Evolutionary conservation across 1,140 invertebrate species (phyloP).

Genomic region (Campoletis sonorensis): DNA sequence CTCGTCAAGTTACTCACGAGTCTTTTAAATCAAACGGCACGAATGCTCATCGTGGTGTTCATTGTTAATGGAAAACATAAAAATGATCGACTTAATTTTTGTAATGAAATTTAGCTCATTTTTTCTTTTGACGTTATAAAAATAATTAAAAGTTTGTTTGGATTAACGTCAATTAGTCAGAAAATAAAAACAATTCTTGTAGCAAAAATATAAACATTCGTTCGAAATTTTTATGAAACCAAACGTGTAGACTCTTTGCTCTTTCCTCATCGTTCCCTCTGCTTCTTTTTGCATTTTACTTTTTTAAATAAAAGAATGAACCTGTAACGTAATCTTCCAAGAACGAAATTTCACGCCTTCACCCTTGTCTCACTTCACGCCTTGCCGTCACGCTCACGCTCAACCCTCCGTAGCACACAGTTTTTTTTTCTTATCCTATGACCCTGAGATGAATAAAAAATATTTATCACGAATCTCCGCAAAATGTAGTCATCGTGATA

Average conservation of each 20-base stretch:
- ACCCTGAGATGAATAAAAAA: constrained; percentile 10
- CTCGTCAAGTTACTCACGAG: neutral
- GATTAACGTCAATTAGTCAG: no score
- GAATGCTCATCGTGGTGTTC: neutral
- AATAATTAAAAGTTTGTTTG: no score
- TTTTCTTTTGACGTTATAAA: no score
- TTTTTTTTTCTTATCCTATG: neutral
- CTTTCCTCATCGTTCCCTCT: neutral
- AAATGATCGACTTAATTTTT: no score
- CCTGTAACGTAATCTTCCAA: constrained; percentile 13
- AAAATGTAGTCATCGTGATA: no score
- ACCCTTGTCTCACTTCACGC: constrained; percentile 2
- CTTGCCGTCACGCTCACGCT: constrained; percentile 14
- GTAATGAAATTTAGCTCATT: no score
- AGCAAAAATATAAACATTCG: no score
- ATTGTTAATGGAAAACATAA: neutral
- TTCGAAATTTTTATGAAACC: constrained; percentile 24
- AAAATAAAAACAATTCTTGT: no score
- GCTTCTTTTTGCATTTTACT: neutral
- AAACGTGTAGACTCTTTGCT: neutral
- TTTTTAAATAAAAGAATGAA: neutral
- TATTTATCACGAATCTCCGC: neutral
- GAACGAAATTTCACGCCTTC: constrained; percentile 39
- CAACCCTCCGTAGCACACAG: constrained; percentile 25
- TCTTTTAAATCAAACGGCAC: neutral